phyloP scores from a whole-genome alignment of 1,140 invertebrate genomes.

The Holcopasites calliopsidis region DNA sequence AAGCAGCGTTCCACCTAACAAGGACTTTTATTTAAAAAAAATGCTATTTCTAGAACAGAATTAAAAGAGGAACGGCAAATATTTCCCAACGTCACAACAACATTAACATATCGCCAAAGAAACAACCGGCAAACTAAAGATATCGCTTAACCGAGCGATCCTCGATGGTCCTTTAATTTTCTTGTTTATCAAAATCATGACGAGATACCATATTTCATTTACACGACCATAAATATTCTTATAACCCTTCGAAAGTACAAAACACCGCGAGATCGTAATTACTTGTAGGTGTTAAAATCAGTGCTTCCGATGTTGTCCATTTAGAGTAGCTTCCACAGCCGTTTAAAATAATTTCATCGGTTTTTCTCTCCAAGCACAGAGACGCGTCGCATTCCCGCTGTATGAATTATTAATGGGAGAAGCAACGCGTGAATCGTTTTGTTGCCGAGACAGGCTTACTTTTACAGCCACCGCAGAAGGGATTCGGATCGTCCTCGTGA shows the following conservation, averaged over 20 bases:
- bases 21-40: neutral
- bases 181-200: neutral
- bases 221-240: slow-evolving; percentile 5
- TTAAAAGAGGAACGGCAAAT: neutral
- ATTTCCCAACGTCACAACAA: neutral
- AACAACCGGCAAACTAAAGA: neutral
- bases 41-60: neutral
- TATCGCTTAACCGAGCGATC: neutral
- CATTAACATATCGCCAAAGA: slow-evolving; percentile 8
- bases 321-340: neutral
- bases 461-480: neutral
- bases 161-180: neutral
- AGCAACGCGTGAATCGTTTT: slow-evolving; percentile 2
- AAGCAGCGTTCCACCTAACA: neutral
- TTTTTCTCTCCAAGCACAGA: neutral
- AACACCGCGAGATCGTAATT: slow-evolving; percentile 5
- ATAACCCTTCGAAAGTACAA: neutral
- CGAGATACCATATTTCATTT: neutral
- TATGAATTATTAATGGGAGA: slow-evolving; percentile 53
- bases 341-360: neutral
- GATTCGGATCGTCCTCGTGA: slow-evolving; percentile 46
- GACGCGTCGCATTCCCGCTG: slow-evolving; percentile 25
- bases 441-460: slow-evolving; percentile 23
- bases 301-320: neutral
- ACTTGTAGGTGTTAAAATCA: neutral